Conservation (phyloP, 2,113 vertebrate genomes). For the Rhinopithecus roxellana region DNA sequence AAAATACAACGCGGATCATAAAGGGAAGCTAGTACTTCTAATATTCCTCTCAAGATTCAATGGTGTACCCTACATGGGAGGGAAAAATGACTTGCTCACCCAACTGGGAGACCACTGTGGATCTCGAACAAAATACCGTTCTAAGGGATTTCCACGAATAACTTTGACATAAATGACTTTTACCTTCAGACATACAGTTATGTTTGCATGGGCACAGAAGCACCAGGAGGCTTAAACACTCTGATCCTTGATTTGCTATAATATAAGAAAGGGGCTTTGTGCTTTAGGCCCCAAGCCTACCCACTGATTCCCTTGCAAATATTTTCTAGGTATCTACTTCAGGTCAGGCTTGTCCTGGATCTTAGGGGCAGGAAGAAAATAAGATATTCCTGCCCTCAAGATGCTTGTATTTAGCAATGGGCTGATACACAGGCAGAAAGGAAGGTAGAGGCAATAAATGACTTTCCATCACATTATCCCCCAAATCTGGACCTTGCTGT, state of each 20-base stretch:
- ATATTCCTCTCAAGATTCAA: rapidly evolving
- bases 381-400: background rate
- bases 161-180: background rate
- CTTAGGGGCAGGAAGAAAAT: background rate
- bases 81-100: background rate
- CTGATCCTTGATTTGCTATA: background rate
- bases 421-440: background rate
- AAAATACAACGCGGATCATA: rapidly evolving
- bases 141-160: background rate
- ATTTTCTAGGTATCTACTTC: rapidly evolving
- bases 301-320: background rate
- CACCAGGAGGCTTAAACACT: background rate
- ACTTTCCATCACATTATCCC: too few relatives aligned
- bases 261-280: too few relatives aligned
- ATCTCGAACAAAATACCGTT: rapidly evolving
- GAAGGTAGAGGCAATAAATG: too few relatives aligned
- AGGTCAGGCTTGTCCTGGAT: too few relatives aligned
- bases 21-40: background rate
- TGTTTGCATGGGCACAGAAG: background rate
- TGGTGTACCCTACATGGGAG: rapidly evolving
- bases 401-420: rapidly evolving
- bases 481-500: background rate
- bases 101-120: rapidly evolving
- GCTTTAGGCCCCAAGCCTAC: rapidly evolving
- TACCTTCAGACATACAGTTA: background rate